These are phyloP conservation scores for Takifugu flavidus DNA, from an alignment of 2,113 vertebrate genomes.

Conservation along the genomic window DNA sequence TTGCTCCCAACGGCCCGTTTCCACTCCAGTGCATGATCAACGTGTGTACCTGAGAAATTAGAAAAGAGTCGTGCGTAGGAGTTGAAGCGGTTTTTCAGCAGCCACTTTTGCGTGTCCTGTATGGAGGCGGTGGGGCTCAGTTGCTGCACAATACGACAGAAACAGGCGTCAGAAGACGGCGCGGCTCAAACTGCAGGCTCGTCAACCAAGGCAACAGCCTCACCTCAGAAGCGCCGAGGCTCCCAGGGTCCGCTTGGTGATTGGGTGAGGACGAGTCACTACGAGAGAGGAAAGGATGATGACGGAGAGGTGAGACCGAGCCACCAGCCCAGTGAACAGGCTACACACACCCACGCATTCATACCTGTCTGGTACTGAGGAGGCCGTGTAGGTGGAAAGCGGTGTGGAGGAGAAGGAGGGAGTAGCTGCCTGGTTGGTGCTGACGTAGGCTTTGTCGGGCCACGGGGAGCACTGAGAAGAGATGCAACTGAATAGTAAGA, in stretches of 20 bases:
- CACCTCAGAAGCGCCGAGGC: conserved; percentile 80
- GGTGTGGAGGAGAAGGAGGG: conserved; percentile 82
- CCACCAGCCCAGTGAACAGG: neutral
- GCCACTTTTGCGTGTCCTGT: conserved; percentile 91
- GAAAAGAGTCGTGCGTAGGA: conserved; percentile 87
- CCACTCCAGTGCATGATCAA: conserved; percentile 11
- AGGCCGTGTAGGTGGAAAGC: conserved; percentile 79
- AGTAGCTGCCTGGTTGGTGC: conserved; percentile 82
- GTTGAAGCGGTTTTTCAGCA: conserved; percentile 89
- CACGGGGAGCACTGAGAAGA: conserved; percentile 86
- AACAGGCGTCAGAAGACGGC: neutral
- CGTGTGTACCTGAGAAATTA: conserved; percentile 88
- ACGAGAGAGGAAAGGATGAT: conserved; percentile 29
- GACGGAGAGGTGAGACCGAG: neutral
- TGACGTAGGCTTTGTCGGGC: conserved; percentile 87
- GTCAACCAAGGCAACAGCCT: conserved; percentile 45
- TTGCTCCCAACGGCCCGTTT: neutral
- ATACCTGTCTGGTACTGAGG: conserved; percentile 86
- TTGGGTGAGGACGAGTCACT: conserved; percentile 96
- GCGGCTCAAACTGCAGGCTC: neutral
- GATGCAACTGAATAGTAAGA: neutral
- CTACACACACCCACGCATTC: neutral
- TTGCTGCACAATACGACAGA: conserved; percentile 74
- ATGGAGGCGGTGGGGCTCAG: conserved; percentile 87
- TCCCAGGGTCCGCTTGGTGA: conserved; percentile 87